These are phyloP conservation scores for Cecropterus lyciades DNA, from an alignment of 1,140 invertebrate genomes.

Conservation along the genomic window DNA sequence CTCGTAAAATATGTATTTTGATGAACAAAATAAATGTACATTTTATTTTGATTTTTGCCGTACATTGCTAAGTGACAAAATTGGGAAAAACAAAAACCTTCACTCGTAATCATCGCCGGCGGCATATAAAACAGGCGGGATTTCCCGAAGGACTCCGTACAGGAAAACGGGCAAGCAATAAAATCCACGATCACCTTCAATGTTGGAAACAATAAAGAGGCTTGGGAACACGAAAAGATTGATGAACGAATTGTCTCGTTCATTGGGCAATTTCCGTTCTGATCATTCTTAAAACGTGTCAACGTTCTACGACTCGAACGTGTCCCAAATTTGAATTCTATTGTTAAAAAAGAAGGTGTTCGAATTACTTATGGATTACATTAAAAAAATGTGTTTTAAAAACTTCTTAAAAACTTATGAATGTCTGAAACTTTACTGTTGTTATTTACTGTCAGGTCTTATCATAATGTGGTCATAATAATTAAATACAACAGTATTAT, in stretches of 20 bases:
- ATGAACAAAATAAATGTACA: background rate
- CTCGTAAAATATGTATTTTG: background rate
- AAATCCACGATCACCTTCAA: slow-evolving; percentile 23
- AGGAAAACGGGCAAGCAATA: slow-evolving; percentile 20
- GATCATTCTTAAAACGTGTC: slow-evolving; percentile 8
- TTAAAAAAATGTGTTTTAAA: too few relatives aligned
- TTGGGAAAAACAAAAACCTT: slow-evolving; percentile 7
- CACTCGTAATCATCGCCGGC: slow-evolving; percentile 12
- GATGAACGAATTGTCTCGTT: slow-evolving; percentile 1
- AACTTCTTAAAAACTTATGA: too few relatives aligned
- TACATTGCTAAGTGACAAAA: background rate
- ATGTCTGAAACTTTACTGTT: too few relatives aligned
- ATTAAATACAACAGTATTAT: too few relatives aligned
- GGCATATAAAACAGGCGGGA: slow-evolving; percentile 21
- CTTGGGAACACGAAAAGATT: slow-evolving; percentile 10
- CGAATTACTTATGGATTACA: too few relatives aligned
- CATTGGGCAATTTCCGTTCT: slow-evolving; percentile 14
- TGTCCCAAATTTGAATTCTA: background rate
- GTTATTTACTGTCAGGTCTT: too few relatives aligned
- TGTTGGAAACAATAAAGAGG: slow-evolving; percentile 15
- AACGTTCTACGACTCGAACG: background rate
- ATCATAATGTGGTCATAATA: too few relatives aligned
- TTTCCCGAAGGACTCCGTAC: slow-evolving; percentile 14
- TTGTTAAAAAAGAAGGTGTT: too few relatives aligned
- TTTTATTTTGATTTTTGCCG: background rate